Conservation (phyloP, 2,797 vertebrate genomes). For the Cygnus olor region DNA sequence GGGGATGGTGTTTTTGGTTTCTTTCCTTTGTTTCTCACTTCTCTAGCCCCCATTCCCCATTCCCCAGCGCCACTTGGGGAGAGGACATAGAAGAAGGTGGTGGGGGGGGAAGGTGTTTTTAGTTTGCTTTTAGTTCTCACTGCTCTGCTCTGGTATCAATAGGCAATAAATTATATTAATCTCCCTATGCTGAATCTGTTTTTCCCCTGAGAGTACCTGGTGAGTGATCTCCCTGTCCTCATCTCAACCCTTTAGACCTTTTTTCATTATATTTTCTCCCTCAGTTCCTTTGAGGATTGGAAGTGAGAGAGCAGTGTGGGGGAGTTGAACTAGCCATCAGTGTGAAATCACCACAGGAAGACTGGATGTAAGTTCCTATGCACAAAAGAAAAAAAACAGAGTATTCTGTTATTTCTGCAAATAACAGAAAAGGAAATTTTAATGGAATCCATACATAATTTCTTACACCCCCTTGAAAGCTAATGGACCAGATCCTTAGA, state of each 20-base stretch:
- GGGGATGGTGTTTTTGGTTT: too few species aligned
- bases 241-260: background rate
- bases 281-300: background rate
- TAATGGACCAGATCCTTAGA: background rate
- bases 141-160: background rate
- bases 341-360: background rate
- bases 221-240: background rate
- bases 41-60: too few species aligned
- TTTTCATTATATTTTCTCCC: background rate
- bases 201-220: background rate
- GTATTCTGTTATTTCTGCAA: background rate
- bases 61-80: too few species aligned
- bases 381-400: background rate
- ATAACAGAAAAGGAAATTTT: background rate
- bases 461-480: background rate
- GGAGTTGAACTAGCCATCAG: background rate
- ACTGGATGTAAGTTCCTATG: background rate
- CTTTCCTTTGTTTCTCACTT: too few species aligned
- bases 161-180: background rate
- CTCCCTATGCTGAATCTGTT: background rate
- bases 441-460: background rate
- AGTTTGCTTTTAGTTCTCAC: background rate
- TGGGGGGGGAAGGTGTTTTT: background rate
- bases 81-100: too few species aligned
- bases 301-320: background rate